Base-by-base conservation (phyloP, 2,888 invertebrate genomes). In the Phyllotreta striolata region DNA sequence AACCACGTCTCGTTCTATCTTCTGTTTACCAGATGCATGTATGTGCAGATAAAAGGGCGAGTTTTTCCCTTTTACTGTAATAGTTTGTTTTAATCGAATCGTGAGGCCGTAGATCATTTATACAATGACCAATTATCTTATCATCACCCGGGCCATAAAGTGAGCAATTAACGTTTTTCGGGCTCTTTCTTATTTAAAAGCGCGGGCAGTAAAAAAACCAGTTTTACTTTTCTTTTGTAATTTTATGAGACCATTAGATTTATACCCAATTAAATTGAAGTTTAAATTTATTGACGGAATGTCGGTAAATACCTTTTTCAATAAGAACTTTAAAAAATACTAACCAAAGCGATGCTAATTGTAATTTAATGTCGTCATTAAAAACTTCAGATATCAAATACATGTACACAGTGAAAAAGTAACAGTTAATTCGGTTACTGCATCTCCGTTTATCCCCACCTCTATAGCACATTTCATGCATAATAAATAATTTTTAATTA, bases 1-100 rank as follows among this genome's bases (percentile, higher is more conserved):
- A 13, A 37, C 59, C 51, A 52, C 59, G 37, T 12, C 41, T 52
- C 35, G 24, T 8, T 52, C 2, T 34, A n/a, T 59, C 58, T 59
- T 69, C 66, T 71, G 64, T 68, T 66, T 69, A 70, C 69, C 69
- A 68, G 67, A 68, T 67, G 67, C 66, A 68, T 68, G 70, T 72
- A 69, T 65, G 63, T 56, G 61, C 58, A 67, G 63, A 62, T 66
- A 64, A 64, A 56, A 64, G 40, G 49, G 9, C 60, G 39, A 35
- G 62, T 60, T 67, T 58, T n/a, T n/a, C n/a, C n/a, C 47, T 61
- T 24, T 24, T 24, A 24, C 24, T 24, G 24, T 24, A 24, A 24
- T 24, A 24, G 24, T 24, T 24, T 24, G 24, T 24, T 24, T 24
- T 24, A 24, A 24, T 24, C 24, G n/a, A n/a, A n/a, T n/a, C n/a